These are phyloP conservation scores for Riptortus pedestris DNA, from an alignment of 1,140 invertebrate species.

Conservation along the genomic window DNA sequence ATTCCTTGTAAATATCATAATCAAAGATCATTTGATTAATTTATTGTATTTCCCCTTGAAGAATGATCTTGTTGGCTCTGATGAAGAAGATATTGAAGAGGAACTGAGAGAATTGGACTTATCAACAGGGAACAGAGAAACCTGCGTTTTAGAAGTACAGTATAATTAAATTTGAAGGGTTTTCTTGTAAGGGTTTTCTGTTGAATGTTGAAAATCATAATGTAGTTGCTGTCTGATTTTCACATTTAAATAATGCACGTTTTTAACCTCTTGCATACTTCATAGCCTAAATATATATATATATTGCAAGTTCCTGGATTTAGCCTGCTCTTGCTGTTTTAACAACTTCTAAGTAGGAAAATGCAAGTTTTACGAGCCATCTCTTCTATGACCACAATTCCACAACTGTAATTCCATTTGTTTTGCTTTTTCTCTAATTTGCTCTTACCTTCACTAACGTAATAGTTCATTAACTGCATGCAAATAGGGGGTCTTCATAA, in stretches of 20 bases:
- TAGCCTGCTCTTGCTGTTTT: neutral
- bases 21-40: neutral
- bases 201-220: constrained; percentile 23
- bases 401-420: too few species aligned
- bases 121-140: constrained; percentile 67
- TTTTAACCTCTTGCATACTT: constrained; percentile 20
- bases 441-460: too few species aligned
- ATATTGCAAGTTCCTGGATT: neutral
- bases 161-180: neutral
- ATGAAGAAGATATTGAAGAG: constrained; percentile 61
- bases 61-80: constrained; percentile 37
- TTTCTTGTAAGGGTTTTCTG: neutral
- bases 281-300: neutral
- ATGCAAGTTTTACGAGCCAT: too few species aligned
- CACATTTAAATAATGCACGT: constrained; percentile 18
- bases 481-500: too few species aligned
- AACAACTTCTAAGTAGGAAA: too few species aligned
- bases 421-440: too few species aligned
- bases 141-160: constrained; percentile 63
- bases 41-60: constrained; percentile 4
- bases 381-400: too few species aligned
- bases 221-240: constrained; percentile 18
- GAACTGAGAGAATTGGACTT: constrained; percentile 65
- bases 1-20: too few species aligned
- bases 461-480: too few species aligned